Evolutionary conservation across 2,113 vertebrate species (phyloP).

Genomic region (Nannobrachium achirus): DNA sequence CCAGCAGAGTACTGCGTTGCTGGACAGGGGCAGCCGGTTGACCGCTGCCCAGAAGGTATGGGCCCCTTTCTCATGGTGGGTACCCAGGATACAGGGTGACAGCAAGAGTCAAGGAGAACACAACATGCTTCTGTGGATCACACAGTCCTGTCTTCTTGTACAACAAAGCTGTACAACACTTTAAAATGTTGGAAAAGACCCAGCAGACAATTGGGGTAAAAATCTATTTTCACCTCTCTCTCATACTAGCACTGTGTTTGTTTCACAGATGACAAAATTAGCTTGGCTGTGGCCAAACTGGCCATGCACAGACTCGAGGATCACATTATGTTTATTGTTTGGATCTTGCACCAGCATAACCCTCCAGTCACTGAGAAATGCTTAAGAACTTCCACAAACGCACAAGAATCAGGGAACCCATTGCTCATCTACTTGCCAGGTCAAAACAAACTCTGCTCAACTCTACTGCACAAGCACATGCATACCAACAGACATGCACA

Average conservation of each 20-base stretch:
- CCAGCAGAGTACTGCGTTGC: slow-evolving; percentile 97
- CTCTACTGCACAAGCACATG: neutral
- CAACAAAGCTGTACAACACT: neutral
- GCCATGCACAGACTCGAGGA: slow-evolving; percentile 15
- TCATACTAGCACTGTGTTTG: neutral
- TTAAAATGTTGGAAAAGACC: neutral
- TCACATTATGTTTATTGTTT: slow-evolving; percentile 43
- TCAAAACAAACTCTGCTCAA: slow-evolving; percentile 12
- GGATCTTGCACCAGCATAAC: slow-evolving; percentile 44
- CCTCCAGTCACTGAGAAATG: slow-evolving; percentile 21
- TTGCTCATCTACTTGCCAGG: neutral
- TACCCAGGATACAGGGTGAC: slow-evolving; percentile 95
- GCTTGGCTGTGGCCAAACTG: slow-evolving; percentile 22
- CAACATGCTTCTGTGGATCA: no score
- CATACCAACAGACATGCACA: slow-evolving; percentile 10
- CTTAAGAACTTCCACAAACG: slow-evolving; percentile 14
- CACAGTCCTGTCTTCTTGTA: no score
- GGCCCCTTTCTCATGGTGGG: slow-evolving; percentile 96
- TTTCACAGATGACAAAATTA: slow-evolving; percentile 35
- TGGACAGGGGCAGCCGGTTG: slow-evolving; percentile 94
- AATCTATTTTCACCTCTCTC: no score
- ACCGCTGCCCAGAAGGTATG: slow-evolving; percentile 96
- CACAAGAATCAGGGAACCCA: slow-evolving; percentile 30
- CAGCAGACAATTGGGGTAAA: no score
- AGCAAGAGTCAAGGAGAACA: slow-evolving; percentile 80